Base-by-base conservation (phyloP, 2,113 vertebrate genomes). In the Propithecus coquereli region DNA sequence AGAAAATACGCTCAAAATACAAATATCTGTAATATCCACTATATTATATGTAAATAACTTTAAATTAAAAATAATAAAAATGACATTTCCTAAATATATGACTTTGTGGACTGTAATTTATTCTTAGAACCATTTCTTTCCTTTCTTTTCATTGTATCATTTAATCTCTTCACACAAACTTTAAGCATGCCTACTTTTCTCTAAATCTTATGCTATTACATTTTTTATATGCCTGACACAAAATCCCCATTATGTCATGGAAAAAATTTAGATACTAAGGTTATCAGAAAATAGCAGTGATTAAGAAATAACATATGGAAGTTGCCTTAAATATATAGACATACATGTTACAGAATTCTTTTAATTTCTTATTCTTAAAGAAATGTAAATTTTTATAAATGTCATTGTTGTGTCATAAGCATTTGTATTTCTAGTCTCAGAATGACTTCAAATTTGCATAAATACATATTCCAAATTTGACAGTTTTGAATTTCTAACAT, bases 391-490 rank as follows among this genome's bases (percentile, higher is more conserved):
- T 96, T 94, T 93, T 91, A 92, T 87, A 97, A 97, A 95, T 96
- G 71, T 77, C 87, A 95, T 61, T 97, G 45, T 57, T 97, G 73
- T 96, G 50, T 43, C 68, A 93, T 43, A 82, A 94, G 57, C 94
- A 96, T 86, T 74, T 71, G 30, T 52, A 68, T 92, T 47, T 43
- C 54, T 80, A 95, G 70, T 80, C 47, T 71, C 70, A 98, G 92
- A 97, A 91, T 87, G 52, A 96, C 76, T 97, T 96, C 5, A 93
- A 63, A 95, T 96, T 90, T 96, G 57, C 82, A 97, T 94, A 94
- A 94, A 83, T 92, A 59, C 74, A 91, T 91, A 95, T 87, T 90
- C 25, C 85, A 98, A 95, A 63, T 73, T 22, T 96, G 59, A 5
- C 3, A 74, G 45, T 20, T 95, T 95, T 54, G 80, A 32, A 93